Evolutionary conservation across 2,888 invertebrate genomes (phyloP), one percentile per base, ranked within the genome.

Genomic region (Luperina nickerlii): DNA sequence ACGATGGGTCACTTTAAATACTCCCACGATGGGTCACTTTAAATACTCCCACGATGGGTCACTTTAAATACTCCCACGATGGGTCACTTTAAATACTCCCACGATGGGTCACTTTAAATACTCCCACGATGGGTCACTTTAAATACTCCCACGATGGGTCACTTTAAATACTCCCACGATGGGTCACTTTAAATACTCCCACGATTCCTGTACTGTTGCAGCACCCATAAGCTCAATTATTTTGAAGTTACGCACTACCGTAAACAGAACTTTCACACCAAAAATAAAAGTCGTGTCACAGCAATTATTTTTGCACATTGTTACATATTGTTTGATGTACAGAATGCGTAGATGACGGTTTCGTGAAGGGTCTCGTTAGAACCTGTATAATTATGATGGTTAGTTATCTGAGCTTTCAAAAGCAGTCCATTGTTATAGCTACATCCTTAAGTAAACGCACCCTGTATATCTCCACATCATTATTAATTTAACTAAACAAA

Each of bases 401-500:
- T 60, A 32, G n/a, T 32, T 74, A 74, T 60, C 20, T 38, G 15
- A 32, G n/a, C 75, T 32, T 45, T 24, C 45, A 74, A 76, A 60
- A 18, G 57, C 45, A 32, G n/a, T 32, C 24, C 18, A 18, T 24
- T 60, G 24, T 74, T 18, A 8, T 69, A 27, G 13, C 42, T n/a
- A 9, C n/a, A 18, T 3, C 8, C 9, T 68, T 68, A 45, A 27
- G 48, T 48, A 9, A 20, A 51, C 0, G 4, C 13, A 3, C 13
- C 13, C 48, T 48, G 48, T 45, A 11, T 45, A 45, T 13, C n/a
- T 69, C 18, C 32, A 60, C 70, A 67, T 79, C 20, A 48, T 27
- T 68, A 38, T 81, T 73, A 73, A 81, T 74, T 65, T 42, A 42
- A 42, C 15, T 18, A 32, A 60, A 70, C 38, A 70, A 57, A 20